phyloP scores from a whole-genome alignment of 2,797 vertebrate genomes.

The Harpagifer antarcticus region DNA sequence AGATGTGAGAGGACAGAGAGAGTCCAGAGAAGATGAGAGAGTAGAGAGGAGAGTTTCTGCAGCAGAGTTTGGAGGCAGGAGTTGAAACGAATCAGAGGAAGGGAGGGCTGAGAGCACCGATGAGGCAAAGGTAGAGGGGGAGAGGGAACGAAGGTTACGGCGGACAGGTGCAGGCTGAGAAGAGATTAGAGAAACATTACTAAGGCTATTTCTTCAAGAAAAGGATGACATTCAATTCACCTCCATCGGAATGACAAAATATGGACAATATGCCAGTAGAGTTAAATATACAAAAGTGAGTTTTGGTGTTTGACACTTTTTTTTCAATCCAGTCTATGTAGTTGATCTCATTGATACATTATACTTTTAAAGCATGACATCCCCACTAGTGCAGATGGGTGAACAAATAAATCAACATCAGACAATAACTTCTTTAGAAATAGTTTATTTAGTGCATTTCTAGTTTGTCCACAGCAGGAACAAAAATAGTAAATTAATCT shows the following conservation, averaged over 20 bases:
- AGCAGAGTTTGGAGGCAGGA: no score
- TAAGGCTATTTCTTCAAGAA: neutral
- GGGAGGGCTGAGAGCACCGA: no score
- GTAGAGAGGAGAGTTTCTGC: no score
- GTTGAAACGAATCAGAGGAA: no score
- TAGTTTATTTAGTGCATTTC: slow-evolving; percentile 84
- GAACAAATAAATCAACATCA: neutral
- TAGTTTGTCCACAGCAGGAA: slow-evolving; percentile 79
- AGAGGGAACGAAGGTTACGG: no score
- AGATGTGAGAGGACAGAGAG: no score
- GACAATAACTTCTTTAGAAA: slow-evolving; percentile 70
- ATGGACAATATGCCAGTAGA: neutral
- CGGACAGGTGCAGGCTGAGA: no score
- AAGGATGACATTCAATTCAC: neutral
- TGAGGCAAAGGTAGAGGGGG: no score
- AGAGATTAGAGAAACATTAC: no score
- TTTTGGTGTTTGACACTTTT: neutral
- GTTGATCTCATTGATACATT: neutral
- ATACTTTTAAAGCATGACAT: neutral
- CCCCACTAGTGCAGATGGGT: neutral
- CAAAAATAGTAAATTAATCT: slow-evolving; percentile 78
- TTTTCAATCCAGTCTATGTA: no score
- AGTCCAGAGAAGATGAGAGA: no score
- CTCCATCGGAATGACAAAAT: no score
- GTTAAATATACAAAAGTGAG: neutral